Evolutionary conservation across 1,140 invertebrate genomes (phyloP).

Genomic region (Thaumetopoea pityocampa): DNA sequence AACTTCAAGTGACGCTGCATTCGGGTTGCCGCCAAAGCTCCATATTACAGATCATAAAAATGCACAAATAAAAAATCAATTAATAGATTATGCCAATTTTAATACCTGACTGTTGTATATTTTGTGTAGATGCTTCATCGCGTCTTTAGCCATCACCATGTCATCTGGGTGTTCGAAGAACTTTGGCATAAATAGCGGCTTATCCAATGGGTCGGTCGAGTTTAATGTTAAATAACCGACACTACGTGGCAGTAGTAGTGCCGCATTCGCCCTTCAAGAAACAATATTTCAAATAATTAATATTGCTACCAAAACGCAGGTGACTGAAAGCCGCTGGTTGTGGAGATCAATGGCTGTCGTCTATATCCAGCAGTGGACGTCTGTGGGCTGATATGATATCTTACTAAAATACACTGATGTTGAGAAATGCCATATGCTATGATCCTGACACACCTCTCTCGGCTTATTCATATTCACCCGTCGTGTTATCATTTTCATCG

Average conservation of each 20-base stretch:
- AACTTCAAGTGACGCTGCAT: too few species aligned
- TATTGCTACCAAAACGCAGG: background rate
- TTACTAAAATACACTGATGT: too few species aligned
- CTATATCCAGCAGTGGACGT: too few species aligned
- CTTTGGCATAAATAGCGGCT: conserved; percentile 87
- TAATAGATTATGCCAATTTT: background rate
- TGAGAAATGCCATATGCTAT: too few species aligned
- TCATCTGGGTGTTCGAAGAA: conserved; percentile 86
- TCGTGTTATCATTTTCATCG: too few species aligned
- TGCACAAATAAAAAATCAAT: background rate
- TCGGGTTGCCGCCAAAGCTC: too few species aligned
- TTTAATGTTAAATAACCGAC: conserved; percentile 55
- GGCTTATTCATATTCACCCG: too few species aligned
- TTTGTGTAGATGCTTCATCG: conserved; percentile 79
- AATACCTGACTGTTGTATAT: conserved; percentile 79
- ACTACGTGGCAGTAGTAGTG: conserved; percentile 71
- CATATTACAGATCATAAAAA: too few species aligned
- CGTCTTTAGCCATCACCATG: conserved; percentile 82
- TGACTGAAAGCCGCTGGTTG: too few species aligned
- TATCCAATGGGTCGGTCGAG: conserved; percentile 71
- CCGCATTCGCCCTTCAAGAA: conserved; percentile 78
- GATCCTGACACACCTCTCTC: too few species aligned
- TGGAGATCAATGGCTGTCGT: too few species aligned
- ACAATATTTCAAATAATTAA: background rate
- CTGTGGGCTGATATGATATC: too few species aligned